phyloP scores from a whole-genome alignment of 2,113 vertebrate species.

The Chascanopsetta lugubris region DNA sequence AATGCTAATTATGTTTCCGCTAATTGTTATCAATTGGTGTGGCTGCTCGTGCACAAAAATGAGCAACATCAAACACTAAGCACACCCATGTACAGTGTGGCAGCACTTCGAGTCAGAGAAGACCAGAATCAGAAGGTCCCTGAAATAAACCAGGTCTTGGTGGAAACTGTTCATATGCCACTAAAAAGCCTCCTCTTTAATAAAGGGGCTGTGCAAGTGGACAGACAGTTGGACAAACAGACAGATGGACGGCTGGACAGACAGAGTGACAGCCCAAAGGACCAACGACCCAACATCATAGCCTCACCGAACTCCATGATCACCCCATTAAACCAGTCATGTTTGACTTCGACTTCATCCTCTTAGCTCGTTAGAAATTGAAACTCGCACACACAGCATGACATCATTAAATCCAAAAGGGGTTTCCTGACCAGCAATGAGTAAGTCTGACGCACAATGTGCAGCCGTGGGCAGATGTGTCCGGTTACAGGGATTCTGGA shows the following conservation, averaged over 20 bases:
- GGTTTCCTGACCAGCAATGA: neutral
- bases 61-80: no score
- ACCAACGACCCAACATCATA: neutral
- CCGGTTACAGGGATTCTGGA: neutral
- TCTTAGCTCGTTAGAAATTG: neutral
- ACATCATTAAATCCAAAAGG: neutral
- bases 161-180: no score
- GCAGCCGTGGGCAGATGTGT: slow-evolving; percentile 8
- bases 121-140: no score
- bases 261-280: neutral
- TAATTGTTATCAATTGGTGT: no score
- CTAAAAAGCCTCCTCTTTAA: no score
- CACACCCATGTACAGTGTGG: no score
- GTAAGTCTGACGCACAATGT: neutral
- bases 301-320: neutral
- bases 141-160: no score
- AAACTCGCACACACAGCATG: neutral
- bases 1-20: no score
- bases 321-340: neutral
- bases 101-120: no score
- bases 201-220: neutral
- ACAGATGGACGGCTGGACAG: no score
- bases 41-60: no score
- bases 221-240: neutral
- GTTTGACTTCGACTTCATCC: neutral